Evolutionary conservation across 2,888 invertebrate genomes (phyloP).

Genomic region (Eretmocerus hayati): DNA sequence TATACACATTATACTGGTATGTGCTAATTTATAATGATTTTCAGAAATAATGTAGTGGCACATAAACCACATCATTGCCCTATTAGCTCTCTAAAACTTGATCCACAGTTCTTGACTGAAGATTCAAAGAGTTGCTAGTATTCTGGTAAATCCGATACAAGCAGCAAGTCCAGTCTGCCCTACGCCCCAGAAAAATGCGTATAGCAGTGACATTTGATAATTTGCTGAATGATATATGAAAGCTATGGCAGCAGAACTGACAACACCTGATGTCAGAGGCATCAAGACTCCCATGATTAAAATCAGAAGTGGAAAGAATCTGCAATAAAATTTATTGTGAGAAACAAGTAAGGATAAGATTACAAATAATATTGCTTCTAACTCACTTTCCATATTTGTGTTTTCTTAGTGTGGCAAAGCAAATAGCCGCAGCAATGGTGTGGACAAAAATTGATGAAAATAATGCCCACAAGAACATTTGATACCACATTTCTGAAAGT

Average conservation of each 20-base stretch:
- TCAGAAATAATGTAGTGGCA: no score
- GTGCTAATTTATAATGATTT: no score
- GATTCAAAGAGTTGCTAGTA: conserved; percentile 79
- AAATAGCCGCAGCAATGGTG: conserved; percentile 81
- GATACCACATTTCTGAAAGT: conserved; percentile 93
- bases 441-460: conserved; percentile 92
- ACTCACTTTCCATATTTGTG: conserved; percentile 77
- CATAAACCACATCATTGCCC: no score
- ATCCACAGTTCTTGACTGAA: no score
- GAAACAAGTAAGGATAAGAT: not conserved
- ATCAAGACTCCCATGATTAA: conserved; percentile 84
- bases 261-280: conserved; percentile 80
- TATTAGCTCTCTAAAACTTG: no score
- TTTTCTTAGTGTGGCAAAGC: conserved; percentile 85
- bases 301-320: conserved; percentile 84
- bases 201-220: conserved; percentile 81
- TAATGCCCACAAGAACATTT: conserved; percentile 91
- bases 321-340: conserved; percentile 36
- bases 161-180: conserved; percentile 87
- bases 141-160: conserved; percentile 86
- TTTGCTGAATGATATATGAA: conserved; percentile 88
- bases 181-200: conserved; percentile 90
- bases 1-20: no score
- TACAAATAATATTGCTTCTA: not conserved
- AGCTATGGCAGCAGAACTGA: conserved; percentile 87